A percentile compares a stretch with the other conserved stretches of the same genome.
Evolutionary conservation across 2,113 vertebrate genomes (phyloP).

Genomic region (Cheirogaleus medius): DNA sequence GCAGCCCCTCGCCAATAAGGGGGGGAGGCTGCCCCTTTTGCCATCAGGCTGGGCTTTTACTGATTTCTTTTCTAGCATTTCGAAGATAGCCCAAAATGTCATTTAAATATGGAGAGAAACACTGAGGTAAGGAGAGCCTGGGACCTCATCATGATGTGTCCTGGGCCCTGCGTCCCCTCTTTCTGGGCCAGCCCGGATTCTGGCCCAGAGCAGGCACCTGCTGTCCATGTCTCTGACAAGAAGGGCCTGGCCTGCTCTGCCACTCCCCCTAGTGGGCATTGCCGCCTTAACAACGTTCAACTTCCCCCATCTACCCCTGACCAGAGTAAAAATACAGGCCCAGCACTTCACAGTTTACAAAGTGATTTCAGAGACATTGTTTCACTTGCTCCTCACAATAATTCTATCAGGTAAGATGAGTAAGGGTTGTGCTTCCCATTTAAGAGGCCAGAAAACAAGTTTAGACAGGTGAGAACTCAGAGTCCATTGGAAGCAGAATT

Average conservation of each 20-base stretch:
- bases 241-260: constrained; percentile 33
- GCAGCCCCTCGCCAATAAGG: background rate
- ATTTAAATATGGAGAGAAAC: constrained; percentile 5
- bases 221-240: background rate
- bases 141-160: background rate
- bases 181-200: background rate
- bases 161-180: background rate
- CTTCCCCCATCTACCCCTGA: background rate
- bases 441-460: background rate
- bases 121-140: background rate
- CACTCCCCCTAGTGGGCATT: constrained; percentile 64
- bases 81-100: background rate
- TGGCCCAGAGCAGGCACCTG: background rate
- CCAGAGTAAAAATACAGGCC: background rate
- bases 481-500: background rate
- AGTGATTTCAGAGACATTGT: background rate
- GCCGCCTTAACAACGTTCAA: background rate
- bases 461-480: background rate
- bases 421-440: background rate
- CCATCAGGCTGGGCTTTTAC: background rate
- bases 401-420: background rate
- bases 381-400: background rate
- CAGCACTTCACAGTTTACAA: background rate
- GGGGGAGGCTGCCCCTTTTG: background rate
- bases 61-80: background rate